Evolutionary conservation across 2,888 invertebrate genomes (phyloP), one percentile per base, ranked within the genome.

Genomic region (Erebia ligea): DNA sequence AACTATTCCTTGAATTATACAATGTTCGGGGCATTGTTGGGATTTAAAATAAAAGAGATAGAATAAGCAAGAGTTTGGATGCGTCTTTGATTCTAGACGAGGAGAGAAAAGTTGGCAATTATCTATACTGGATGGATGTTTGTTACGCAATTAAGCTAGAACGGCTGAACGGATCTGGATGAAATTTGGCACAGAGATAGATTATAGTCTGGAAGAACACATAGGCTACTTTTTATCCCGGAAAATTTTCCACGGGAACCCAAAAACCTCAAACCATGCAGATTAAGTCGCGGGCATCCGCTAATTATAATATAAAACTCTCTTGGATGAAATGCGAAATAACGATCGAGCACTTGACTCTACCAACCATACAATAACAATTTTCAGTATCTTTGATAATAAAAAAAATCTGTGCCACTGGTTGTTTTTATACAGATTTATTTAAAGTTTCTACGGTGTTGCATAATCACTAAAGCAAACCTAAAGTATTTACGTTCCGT

Each of bases 401-500:
- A 48, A 17, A 17, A 52, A 3, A 52, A 17, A 9, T n/a, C 50
- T n/a, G 50, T n/a, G n/a, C 19, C 11, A 11, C 9, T 42, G 34
- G 40, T 42, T 61, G 42, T 45, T 73, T 69, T 70, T 67, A 69
- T 71, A 13, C 17, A 61, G 61, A 61, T 45, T 45, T 40, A 42
- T 34, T 59, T 45, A 62, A 62, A 62, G 45, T 62, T 48, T 25
- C 21, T n/a, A 9, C 8, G 21, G 62, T 62, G 11, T 62, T 45
- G 48, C 19, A 62, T 42, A 62, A 48, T 25, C 62, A 48, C 48
- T 45, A 15, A 15, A 45, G 21, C 62, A 62, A 45, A 19, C 48
- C 9, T 21, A 45, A 62, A 48, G 21, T 62, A 62, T 62, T 62
- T 62, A 45, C 61, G 61, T 45, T 62, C 15, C 62, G 15, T 48